These are phyloP conservation scores for Chelon auratus DNA, from an alignment of 2,797 vertebrate genomes.

Conservation along the genomic window DNA sequence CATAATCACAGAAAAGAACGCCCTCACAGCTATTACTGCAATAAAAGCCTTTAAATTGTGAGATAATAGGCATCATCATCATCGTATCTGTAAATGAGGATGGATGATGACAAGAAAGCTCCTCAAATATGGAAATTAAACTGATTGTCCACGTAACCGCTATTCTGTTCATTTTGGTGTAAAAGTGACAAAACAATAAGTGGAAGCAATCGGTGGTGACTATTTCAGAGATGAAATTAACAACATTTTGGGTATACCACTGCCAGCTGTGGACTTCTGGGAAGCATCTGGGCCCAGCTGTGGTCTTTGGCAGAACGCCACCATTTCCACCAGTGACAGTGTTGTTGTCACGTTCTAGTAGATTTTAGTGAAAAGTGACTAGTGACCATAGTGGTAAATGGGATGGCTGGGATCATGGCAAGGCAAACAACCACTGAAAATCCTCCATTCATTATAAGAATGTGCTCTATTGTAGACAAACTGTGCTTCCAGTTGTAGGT, in stretches of 20 bases:
- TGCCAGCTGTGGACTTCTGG: slow-evolving; percentile 40
- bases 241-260: slow-evolving; percentile 17
- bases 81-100: slow-evolving; percentile 18
- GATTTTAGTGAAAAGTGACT: slow-evolving; percentile 9
- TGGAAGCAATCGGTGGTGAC: slow-evolving; percentile 10
- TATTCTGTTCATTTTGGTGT: slow-evolving; percentile 19
- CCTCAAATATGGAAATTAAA: slow-evolving; percentile 34
- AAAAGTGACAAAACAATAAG: slow-evolving; percentile 38
- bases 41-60: slow-evolving; percentile 32
- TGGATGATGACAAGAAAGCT: slow-evolving; percentile 16
- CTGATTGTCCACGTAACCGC: not conserved
- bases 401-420: not conserved
- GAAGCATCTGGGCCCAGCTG: slow-evolving; percentile 43
- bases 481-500: too few species aligned
- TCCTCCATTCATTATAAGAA: too few species aligned
- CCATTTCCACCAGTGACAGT: slow-evolving; percentile 26
- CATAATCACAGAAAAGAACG: slow-evolving; percentile 28
- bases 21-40: slow-evolving; percentile 28
- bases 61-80: slow-evolving; percentile 36
- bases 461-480: too few species aligned
- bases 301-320: slow-evolving; percentile 40
- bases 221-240: slow-evolving; percentile 8
- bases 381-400: slow-evolving; percentile 2
- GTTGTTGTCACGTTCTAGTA: slow-evolving; percentile 8
- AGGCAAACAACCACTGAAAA: too few species aligned